Conservation (phyloP, 2,888 invertebrate species). For the Drosophila putrida region DNA sequence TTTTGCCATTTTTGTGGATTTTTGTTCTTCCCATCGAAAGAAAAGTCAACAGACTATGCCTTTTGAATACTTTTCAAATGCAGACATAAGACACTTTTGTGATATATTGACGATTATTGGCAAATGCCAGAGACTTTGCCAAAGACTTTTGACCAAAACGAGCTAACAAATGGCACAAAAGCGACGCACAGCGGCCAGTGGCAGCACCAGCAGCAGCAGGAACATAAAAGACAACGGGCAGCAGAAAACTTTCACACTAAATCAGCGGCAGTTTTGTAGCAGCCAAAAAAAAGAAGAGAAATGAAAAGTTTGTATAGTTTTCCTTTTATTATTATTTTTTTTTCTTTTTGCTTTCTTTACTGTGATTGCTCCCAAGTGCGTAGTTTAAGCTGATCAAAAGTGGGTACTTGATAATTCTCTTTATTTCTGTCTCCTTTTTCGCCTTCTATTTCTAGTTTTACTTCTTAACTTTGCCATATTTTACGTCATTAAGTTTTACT, state of each 20-base stretch:
- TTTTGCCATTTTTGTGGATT: background rate
- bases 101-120: slow-evolving; percentile 79
- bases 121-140: slow-evolving; percentile 49
- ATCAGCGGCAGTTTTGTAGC: slow-evolving; percentile 64
- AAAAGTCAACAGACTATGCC: slow-evolving; percentile 22
- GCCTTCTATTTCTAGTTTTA: background rate
- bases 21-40: slow-evolving; percentile 2
- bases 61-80: slow-evolving; percentile 51
- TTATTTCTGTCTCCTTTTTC: slow-evolving; percentile 5
- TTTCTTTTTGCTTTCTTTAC: slow-evolving; percentile 42
- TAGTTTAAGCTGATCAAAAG: slow-evolving; percentile 74
- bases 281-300: slow-evolving; percentile 11
- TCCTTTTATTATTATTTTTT: slow-evolving; percentile 39
- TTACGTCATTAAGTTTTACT: slow-evolving; percentile 73
- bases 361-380: slow-evolving; percentile 77
- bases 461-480: slow-evolving; percentile 66
- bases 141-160: slow-evolving; percentile 52
- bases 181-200: slow-evolving; percentile 47
- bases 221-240: slow-evolving; percentile 13
- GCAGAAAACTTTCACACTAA: slow-evolving; percentile 73
- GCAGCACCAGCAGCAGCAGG: slow-evolving; percentile 13
- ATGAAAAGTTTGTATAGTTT: slow-evolving; percentile 62
- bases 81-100: slow-evolving; percentile 63
- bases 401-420: slow-evolving; percentile 65
- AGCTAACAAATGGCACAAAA: slow-evolving; percentile 62